Evolutionary conservation across 2,797 vertebrate genomes (phyloP), one percentile per base, ranked within the genome.

Genomic region (Lepilemur septentrionalis): DNA sequence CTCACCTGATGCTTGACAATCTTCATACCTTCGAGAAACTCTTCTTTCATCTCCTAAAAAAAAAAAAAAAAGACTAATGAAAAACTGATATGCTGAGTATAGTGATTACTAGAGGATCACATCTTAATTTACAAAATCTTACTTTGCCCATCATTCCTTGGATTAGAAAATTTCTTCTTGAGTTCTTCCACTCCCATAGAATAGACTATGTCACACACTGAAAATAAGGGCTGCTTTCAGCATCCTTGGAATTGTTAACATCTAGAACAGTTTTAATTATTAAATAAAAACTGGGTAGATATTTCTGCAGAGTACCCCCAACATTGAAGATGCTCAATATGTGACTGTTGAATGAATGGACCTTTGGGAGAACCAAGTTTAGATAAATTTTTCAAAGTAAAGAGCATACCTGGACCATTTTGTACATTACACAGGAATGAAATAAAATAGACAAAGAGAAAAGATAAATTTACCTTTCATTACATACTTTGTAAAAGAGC

Each of bases 1-100:
- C 99, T 98, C 91, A 99, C 99, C 99, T 98, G 98, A 94, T 89
- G 98, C 93, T 97, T 99, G 99, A 98, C 98, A 98, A 93, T 99
- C 99, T 97, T 99, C 99, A 3, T 98, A 99, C 82, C 98, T 98
- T 97, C 98, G 97, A 90, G 98, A 98, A 91, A 99, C 97, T 93
- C 98, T 98, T 97, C 98, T 98, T 97, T 99, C 99, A 95, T 99
- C 99, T 98, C 98, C 98, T 99, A 98, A 96, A 96, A 97, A 97
- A 82, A 38, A 82, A 38, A 38, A 38, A 85, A 91, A 82, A 48
- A 46, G 86, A 92, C 69, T 97, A 95, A 95, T 97, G 96, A 98
- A 7, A 97, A 97, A 96, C 87, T 82, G 35, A 30, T 89, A 89
- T n/a, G 83, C 2, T 91, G 20, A 93, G 52, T 91, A 97, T 73